These are phyloP conservation scores for Lynx canadensis DNA, from an alignment of 2,113 vertebrate species.

Conservation along the genomic window DNA sequence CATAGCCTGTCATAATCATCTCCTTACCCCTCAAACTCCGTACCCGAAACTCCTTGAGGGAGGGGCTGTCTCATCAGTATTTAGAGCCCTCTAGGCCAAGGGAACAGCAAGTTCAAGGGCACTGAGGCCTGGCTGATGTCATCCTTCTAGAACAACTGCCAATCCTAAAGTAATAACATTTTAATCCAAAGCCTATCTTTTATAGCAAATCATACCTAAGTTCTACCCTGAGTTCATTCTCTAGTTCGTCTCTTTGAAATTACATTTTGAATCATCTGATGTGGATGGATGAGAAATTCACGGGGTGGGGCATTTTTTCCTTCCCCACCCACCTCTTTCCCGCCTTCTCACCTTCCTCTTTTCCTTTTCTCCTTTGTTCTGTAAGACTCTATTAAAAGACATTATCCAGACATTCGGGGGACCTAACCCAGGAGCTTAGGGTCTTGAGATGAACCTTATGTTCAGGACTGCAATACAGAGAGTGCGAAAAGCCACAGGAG, in stretches of 20 bases:
- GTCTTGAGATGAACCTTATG: not conserved
- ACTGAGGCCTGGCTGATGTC: not conserved
- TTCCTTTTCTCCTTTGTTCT: not conserved
- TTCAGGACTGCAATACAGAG: not conserved
- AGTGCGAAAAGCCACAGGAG: not conserved
- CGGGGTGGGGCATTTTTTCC: not conserved
- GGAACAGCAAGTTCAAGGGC: not conserved
- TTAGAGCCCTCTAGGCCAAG: not conserved
- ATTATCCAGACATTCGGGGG: not conserved
- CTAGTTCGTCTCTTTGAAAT: not conserved
- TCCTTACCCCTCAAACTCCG: not conserved
- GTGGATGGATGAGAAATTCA: not conserved
- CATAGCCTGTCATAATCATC: not conserved
- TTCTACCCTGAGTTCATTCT: not conserved
- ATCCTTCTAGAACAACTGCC: not conserved
- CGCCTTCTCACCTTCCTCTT: rapidly evolving
- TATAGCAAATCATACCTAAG: not conserved
- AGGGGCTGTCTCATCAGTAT: not conserved
- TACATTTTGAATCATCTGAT: not conserved
- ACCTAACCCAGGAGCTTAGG: not conserved
- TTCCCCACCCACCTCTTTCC: not conserved
- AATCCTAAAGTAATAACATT: not conserved
- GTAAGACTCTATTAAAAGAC: not conserved
- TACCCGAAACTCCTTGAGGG: not conserved
- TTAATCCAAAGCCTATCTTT: not conserved